Evolutionary conservation across 2,113 vertebrate species (phyloP).

Genomic region (Vulpes lagopus): DNA sequence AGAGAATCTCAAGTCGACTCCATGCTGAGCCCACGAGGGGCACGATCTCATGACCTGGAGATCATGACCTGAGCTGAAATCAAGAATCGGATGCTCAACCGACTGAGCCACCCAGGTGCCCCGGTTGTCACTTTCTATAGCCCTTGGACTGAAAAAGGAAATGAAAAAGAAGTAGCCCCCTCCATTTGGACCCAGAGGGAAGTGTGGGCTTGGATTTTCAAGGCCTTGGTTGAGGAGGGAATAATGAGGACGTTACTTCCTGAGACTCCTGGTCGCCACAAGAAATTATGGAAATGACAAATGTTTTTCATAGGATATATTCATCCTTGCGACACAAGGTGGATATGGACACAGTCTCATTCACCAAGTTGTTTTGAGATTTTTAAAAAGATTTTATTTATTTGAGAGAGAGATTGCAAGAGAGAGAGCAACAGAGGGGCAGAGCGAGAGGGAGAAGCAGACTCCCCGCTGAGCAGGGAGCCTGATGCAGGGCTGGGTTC

Average conservation of each 20-base stretch:
- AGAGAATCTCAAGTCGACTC: neutral
- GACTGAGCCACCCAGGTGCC: neutral
- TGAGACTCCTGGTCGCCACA: fast-evolving
- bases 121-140: conserved; percentile 60
- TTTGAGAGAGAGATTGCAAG: neutral
- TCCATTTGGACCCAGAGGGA: neutral
- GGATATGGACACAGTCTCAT: neutral
- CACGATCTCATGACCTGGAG: neutral
- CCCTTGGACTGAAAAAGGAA: conserved; percentile 31
- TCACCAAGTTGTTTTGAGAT: conserved; percentile 36
- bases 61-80: neutral
- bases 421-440: neutral
- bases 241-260: neutral
- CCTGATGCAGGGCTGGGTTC: neutral
- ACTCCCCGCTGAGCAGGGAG: neutral
- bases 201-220: neutral
- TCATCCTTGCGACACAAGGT: neutral
- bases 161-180: conserved; percentile 15
- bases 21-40: neutral
- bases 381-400: neutral
- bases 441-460: neutral
- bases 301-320: neutral
- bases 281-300: neutral
- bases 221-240: neutral
- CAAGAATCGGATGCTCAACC: neutral